Evolutionary conservation across 2,113 vertebrate species (phyloP), one percentile per base, ranked within the genome.

Genomic region (Periophthalmodon schlosseri): DNA sequence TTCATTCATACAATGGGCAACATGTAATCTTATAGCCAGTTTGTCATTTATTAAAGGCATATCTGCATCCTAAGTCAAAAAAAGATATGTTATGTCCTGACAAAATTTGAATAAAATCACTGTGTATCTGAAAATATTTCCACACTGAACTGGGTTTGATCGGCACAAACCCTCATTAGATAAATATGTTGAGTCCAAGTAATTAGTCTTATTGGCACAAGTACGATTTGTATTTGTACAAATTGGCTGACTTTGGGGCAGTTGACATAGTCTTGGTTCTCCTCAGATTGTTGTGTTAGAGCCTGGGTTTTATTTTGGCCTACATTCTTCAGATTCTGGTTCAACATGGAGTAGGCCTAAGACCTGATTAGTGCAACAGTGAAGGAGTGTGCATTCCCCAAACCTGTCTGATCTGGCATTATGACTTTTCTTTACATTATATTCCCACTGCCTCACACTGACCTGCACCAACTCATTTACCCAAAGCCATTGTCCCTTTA

Each of bases 291-390:
- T 87, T 77, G 82, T 81, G 69, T 83, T 84, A 65, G 77, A 76
- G 67, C 80, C 72, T 87, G 80, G 88, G 76, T 89, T 88, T 84
- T 75, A 89, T 91, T 63, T 88, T 91, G 91, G 88, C 93, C 92
- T 91, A 94, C 91, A 94, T 94, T 93, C 93, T 83, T 92, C 83
- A 90, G 83, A 94, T 93, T 94, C 92, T 94, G 93, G 91, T 94
- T 77, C 92, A 93, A 93, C 88, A 74, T 90, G 86, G 87, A 90
- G 88, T 89, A 84, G 89, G 86, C 86, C 79, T 91, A 91, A 93
- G 88, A 92, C 86, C 87, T 36, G 93, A 94, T 94, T 94, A 94
- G 92, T 86, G 82, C 86, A 88, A 85, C 80, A 83, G 84, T 82
- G 81, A 80, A 87, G 76, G 84, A 88, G 90, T 87, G 83, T 79